A percentile compares a stretch with the other conserved stretches of the same genome.
These are phyloP conservation scores for Sesamia inferens DNA, from an alignment of 2,888 invertebrate genomes.

Conservation along the genomic window DNA sequence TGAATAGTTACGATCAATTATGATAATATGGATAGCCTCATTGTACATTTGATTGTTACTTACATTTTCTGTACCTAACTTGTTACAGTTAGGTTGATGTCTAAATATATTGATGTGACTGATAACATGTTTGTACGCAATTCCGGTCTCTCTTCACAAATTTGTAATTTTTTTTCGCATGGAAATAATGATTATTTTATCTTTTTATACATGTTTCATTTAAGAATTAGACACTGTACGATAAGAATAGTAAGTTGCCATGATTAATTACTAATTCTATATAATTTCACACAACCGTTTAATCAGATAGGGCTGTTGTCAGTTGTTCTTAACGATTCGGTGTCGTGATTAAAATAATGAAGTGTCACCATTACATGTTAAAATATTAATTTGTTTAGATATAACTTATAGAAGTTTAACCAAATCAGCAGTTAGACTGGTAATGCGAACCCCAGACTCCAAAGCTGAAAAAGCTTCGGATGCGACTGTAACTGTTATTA, in stretches of 20 bases:
- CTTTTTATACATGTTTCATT: slow-evolving; percentile 1
- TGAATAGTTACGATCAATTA: slow-evolving; percentile 38
- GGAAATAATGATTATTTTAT: slow-evolving; percentile 26
- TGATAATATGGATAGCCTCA: neutral
- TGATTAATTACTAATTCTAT: slow-evolving; percentile 18
- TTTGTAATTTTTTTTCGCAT: neutral
- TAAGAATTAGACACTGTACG: neutral
- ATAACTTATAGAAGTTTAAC: too few species aligned
- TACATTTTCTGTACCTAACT: slow-evolving; percentile 9
- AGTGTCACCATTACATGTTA: slow-evolving; percentile 22
- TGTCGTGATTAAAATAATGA: slow-evolving; percentile 21
- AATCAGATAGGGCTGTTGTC: slow-evolving; percentile 41
- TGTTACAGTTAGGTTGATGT: slow-evolving; percentile 31
- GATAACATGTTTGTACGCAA: slow-evolving; percentile 30
- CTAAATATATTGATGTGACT: slow-evolving; percentile 27
- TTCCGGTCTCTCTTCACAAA: slow-evolving; percentile 14
- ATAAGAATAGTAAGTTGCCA: slow-evolving; percentile 30
- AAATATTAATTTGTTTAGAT: neutral
- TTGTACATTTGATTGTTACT: too few species aligned
- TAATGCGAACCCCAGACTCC: too few species aligned
- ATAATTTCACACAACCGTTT: slow-evolving; percentile 28
- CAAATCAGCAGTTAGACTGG: too few species aligned
- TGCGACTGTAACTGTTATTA: too few species aligned
- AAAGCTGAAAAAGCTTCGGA: too few species aligned
- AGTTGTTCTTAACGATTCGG: slow-evolving; percentile 13